phyloP scores from a whole-genome alignment of 2,797 vertebrate species.

The Hydrolagus colliei region DNA sequence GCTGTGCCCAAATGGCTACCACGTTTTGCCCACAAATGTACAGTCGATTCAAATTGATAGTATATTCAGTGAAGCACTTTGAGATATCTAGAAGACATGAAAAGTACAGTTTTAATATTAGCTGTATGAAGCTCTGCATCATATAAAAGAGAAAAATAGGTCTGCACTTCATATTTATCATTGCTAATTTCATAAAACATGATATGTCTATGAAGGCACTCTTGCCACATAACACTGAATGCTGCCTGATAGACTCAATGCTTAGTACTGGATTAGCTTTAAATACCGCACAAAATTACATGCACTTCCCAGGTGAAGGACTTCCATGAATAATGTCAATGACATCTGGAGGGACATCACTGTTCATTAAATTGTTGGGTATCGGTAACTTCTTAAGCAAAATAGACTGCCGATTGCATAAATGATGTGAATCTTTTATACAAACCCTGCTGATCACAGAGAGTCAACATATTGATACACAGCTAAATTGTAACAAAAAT shows the following conservation, averaged over 20 bases:
- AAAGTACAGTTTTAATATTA: background rate
- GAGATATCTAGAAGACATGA: too few species aligned
- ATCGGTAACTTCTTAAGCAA: background rate
- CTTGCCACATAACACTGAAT: too few species aligned
- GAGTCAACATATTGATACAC: slow-evolving; percentile 28
- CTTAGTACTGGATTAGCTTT: background rate
- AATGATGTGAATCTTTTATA: slow-evolving; percentile 21
- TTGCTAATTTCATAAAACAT: background rate
- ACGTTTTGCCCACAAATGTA: too few species aligned
- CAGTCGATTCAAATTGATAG: too few species aligned
- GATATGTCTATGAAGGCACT: background rate
- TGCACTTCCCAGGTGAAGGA: background rate
- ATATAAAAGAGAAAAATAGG: background rate
- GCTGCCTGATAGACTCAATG: background rate
- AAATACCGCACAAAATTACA: slow-evolving; percentile 1
- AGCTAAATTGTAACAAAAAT: slow-evolving; percentile 26
- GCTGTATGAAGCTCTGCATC: background rate
- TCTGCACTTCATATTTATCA: background rate
- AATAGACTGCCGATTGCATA: slow-evolving; percentile 22
- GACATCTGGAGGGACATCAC: background rate
- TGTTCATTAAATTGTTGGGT: background rate
- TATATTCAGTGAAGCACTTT: too few species aligned
- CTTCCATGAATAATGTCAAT: background rate
- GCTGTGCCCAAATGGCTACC: too few species aligned
- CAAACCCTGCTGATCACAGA: slow-evolving; percentile 15